These are phyloP conservation scores for Fulmarus glacialis DNA, from an alignment of 2,113 vertebrate species.

Conservation along the genomic window DNA sequence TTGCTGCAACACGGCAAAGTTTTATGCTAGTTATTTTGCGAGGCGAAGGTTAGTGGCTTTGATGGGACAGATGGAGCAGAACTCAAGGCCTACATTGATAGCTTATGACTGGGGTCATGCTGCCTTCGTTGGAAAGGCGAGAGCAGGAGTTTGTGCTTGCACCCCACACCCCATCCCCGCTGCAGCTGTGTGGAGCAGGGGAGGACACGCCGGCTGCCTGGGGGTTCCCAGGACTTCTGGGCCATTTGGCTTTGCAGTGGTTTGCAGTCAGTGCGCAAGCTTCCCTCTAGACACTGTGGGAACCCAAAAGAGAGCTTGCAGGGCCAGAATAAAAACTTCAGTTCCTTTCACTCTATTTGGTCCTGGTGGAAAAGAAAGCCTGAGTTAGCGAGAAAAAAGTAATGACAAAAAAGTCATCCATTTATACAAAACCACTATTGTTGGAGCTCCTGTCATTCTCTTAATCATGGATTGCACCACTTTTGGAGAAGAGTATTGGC, in stretches of 20 bases:
- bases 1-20: not conserved
- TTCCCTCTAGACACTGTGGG: not conserved
- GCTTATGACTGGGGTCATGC: not conserved
- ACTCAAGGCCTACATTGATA: not conserved
- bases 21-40: not conserved
- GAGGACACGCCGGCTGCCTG: fast-evolving
- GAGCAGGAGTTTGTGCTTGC: not conserved
- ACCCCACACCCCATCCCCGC: too few relatives aligned
- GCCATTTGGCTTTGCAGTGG: not conserved
- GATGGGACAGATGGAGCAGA: not conserved
- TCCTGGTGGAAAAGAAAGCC: not conserved
- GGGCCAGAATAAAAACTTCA: not conserved
- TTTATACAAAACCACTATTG: not conserved
- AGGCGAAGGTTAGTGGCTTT: not conserved
- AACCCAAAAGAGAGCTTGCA: not conserved
- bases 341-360: not conserved
- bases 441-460: not conserved
- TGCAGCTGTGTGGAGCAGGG: not conserved
- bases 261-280: not conserved
- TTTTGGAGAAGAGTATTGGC: not conserved
- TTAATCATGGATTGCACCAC: not conserved
- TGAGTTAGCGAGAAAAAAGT: not conserved
- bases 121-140: not conserved
- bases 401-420: not conserved
- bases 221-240: not conserved